phyloP scores from a whole-genome alignment of 2,797 vertebrate genomes.

The Coregonus ussuriensis region DNA sequence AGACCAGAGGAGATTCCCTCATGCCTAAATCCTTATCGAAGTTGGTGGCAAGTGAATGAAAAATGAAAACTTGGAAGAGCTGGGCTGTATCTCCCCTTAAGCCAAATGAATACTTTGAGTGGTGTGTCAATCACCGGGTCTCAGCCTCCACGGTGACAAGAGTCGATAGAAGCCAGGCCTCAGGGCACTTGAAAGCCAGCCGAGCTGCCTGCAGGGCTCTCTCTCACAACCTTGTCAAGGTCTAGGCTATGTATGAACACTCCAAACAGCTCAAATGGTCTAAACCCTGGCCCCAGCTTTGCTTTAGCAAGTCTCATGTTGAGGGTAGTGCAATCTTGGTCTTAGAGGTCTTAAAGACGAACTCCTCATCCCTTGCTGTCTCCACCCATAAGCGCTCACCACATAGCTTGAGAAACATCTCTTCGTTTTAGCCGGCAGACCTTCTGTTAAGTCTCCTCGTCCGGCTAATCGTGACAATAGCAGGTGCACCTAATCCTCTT shows the following conservation, averaged over 20 bases:
- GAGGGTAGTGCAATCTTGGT: neutral
- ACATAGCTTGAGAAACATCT: neutral
- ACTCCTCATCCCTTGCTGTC: slow-evolving; percentile 5
- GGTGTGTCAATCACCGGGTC: neutral
- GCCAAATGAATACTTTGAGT: neutral
- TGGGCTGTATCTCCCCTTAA: neutral
- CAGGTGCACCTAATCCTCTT: slow-evolving; percentile 53
- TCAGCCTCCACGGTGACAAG: neutral
- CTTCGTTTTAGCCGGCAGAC: slow-evolving; percentile 20
- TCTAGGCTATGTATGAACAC: slow-evolving; percentile 39
- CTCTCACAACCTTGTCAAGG: slow-evolving; percentile 64
- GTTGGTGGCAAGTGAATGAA: neutral
- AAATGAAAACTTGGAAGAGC: neutral
- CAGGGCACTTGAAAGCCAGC: neutral
- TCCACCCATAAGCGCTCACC: slow-evolving; percentile 7
- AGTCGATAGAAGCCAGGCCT: neutral
- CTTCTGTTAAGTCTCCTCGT: too few relatives aligned
- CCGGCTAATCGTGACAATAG: slow-evolving; percentile 28
- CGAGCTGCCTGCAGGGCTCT: neutral
- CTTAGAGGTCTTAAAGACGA: neutral
- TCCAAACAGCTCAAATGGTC: slow-evolving; percentile 1
- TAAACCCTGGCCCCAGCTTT: slow-evolving; percentile 7
- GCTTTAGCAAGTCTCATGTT: neutral
- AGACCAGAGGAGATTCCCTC: neutral
- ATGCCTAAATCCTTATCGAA: neutral